These are phyloP conservation scores for Xiphorhynchus erythropygius DNA, from an alignment of 2,797 vertebrate genomes.

Conservation along the genomic window DNA sequence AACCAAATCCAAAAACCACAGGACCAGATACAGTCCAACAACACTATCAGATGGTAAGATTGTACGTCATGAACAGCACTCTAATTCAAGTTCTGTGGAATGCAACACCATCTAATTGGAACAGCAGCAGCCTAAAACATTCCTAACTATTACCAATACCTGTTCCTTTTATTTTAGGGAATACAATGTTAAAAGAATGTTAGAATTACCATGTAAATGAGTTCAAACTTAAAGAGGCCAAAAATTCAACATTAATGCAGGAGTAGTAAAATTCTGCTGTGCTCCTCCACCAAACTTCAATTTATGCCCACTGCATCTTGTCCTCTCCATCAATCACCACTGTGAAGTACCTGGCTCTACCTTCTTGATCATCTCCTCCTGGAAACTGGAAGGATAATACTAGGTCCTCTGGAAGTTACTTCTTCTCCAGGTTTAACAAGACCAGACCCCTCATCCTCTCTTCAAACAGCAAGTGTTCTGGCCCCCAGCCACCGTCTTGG, in stretches of 20 bases:
- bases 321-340: not conserved
- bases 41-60: not conserved
- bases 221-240: not conserved
- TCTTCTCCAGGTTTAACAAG: not conserved
- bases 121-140: not conserved
- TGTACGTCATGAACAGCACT: not conserved
- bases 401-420: not conserved
- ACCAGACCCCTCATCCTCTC: not conserved
- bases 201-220: not conserved
- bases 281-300: not conserved
- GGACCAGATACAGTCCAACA: not conserved
- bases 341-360: not conserved
- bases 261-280: not conserved
- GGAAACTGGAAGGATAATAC: not conserved
- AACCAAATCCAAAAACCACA: not conserved
- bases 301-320: not conserved
- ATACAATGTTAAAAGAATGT: not conserved
- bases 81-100: not conserved
- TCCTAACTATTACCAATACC: not conserved
- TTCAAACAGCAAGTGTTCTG: not conserved
- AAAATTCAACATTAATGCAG: not conserved
- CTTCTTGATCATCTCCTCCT: not conserved
- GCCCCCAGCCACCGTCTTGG: rapidly evolving
- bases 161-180: not conserved
- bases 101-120: not conserved